A percentile compares a stretch with the other conserved stretches of the same genome.
Evolutionary conservation across 2,113 vertebrate species (phyloP).

Genomic region (Nothobranchius kuhntae): DNA sequence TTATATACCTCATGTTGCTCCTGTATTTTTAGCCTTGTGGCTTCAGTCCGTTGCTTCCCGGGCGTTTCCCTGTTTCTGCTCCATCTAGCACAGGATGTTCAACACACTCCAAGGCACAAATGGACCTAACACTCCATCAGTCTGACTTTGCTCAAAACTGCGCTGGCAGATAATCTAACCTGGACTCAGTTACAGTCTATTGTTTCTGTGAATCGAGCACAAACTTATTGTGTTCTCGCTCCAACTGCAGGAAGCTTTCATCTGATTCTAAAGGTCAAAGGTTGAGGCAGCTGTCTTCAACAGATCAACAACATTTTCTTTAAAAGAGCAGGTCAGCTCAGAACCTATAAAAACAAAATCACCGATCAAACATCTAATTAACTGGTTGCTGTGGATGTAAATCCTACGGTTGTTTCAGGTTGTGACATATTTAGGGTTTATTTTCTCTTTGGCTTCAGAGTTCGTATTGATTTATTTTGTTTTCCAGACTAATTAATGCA

Average conservation of each 20-base stretch:
- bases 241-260: constrained; percentile 3
- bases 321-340: too few species aligned
- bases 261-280: constrained; percentile 1
- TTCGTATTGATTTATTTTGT: too few species aligned
- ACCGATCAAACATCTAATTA: too few species aligned
- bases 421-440: constrained; percentile 3
- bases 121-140: constrained; percentile 31
- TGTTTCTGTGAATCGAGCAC: constrained; percentile 53
- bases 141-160: constrained; percentile 3
- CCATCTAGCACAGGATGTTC: constrained; percentile 52
- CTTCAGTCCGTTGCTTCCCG: constrained; percentile 47
- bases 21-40: constrained; percentile 56
- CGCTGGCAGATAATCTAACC: constrained; percentile 13
- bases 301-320: too few species aligned
- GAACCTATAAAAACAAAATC: too few species aligned
- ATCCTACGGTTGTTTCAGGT: not conserved
- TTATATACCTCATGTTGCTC: constrained; percentile 1
- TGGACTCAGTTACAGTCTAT: constrained; percentile 26
- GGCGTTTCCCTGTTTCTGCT: constrained; percentile 50
- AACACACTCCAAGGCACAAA: constrained; percentile 18
- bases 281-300: not conserved
- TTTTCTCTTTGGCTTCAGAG: not conserved
- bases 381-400: too few species aligned
- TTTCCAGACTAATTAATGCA: constrained; percentile 18
- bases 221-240: constrained; percentile 22